Conservation (phyloP, 2,113 vertebrate genomes). For the Damaliscus lunatus region DNA sequence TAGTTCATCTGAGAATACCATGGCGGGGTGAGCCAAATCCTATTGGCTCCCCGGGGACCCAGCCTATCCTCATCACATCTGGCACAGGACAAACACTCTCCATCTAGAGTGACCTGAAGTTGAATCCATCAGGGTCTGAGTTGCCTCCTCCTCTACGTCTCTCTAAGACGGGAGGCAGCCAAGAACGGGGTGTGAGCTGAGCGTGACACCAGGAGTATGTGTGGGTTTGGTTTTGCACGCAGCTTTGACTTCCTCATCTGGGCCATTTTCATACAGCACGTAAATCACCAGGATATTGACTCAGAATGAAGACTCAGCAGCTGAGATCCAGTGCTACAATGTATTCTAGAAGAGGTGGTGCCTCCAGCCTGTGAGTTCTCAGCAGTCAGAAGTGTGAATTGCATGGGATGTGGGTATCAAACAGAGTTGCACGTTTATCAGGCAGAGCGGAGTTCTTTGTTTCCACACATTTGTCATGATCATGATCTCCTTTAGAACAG, state of each 20-base stretch:
- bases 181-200: neutral
- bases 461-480: neutral
- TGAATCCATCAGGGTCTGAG: neutral
- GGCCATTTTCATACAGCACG: neutral
- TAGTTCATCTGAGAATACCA: neutral
- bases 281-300: neutral
- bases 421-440: neutral
- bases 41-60: neutral
- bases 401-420: neutral
- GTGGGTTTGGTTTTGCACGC: neutral
- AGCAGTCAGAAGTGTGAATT: neutral
- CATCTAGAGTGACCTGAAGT: neutral
- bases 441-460: neutral
- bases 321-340: neutral
- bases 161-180: neutral
- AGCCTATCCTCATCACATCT: neutral
- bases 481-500: neutral
- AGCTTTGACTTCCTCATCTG: constrained; percentile 36
- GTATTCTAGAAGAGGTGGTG: neutral
- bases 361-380: neutral
- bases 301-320: neutral
- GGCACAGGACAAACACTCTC: neutral
- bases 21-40: neutral
- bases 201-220: neutral
- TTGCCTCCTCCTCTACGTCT: neutral